Evolutionary conservation across 2,888 invertebrate genomes (phyloP).

Genomic region (Amblyjoppa proteus): DNA sequence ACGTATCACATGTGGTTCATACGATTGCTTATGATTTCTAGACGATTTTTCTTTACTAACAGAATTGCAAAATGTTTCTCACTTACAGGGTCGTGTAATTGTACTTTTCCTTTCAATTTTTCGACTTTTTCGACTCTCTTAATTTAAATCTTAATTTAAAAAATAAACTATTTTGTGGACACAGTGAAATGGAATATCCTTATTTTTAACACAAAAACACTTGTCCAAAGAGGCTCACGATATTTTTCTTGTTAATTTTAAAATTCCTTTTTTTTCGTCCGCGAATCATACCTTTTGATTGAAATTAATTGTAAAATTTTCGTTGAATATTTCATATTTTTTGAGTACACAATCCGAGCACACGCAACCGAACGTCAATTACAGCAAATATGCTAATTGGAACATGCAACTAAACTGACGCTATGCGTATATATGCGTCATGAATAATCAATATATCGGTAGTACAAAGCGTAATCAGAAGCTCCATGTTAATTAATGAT

Average conservation of each 20-base stretch:
- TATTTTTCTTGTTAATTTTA: not conserved
- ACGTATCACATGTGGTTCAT: too few species aligned
- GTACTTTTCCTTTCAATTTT: too few species aligned
- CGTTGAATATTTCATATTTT: not conserved
- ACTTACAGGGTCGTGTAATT: too few species aligned
- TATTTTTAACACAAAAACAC: too few species aligned
- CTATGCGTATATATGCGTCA: not conserved
- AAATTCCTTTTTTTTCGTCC: not conserved
- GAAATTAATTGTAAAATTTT: not conserved
- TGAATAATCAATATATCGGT: conserved; percentile 48
- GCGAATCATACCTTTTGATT: not conserved
- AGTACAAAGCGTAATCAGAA: conserved; percentile 6
- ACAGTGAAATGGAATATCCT: too few species aligned
- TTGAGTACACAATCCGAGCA: not conserved
- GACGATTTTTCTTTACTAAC: too few species aligned
- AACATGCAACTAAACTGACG: not conserved
- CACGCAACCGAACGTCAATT: conserved; percentile 26
- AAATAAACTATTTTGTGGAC: too few species aligned
- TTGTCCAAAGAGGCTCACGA: too few species aligned
- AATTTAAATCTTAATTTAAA: too few species aligned
- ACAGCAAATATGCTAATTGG: conserved; percentile 42
- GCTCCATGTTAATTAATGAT: conserved; percentile 49
- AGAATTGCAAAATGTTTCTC: too few species aligned
- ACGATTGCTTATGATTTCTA: too few species aligned
- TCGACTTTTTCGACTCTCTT: too few species aligned